Conservation (phyloP, 2,888 invertebrate genomes). For the Mythimna impura region DNA sequence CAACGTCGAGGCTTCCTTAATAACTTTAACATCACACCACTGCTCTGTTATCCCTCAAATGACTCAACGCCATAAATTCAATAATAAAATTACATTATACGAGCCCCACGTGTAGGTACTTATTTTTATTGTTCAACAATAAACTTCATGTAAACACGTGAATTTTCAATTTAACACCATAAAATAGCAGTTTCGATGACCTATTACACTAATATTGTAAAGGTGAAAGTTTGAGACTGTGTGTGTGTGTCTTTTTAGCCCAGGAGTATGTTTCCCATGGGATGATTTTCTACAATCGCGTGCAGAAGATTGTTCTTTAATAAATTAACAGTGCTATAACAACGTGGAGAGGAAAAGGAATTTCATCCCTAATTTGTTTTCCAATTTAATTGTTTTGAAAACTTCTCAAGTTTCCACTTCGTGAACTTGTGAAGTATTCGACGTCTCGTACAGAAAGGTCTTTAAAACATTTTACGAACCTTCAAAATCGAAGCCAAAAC, state of each 20-base stretch:
- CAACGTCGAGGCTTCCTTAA: conserved; percentile 85
- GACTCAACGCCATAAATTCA: conserved; percentile 73
- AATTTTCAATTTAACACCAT: conserved; percentile 9
- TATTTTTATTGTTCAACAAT: conserved; percentile 30
- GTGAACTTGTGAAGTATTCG: conserved; percentile 14
- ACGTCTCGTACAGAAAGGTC: conserved; percentile 7
- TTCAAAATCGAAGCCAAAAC: not conserved
- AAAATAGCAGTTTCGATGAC: conserved; percentile 8
- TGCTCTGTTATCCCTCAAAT: conserved; percentile 77
- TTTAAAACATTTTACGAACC: not conserved
- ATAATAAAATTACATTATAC: conserved; percentile 66
- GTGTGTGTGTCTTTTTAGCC: too few species aligned
- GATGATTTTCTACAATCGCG: too few species aligned
- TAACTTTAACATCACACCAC: conserved; percentile 79
- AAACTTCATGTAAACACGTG: conserved; percentile 16
- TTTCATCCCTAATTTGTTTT: conserved; percentile 37
- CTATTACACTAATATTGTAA: not conserved
- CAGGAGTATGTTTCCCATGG: too few species aligned
- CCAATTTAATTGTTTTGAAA: conserved; percentile 27
- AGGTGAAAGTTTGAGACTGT: too few species aligned
- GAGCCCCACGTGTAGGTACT: conserved; percentile 22
- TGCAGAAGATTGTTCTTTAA: conserved; percentile 13
- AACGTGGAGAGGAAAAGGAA: conserved; percentile 10
- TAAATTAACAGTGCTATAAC: conserved; percentile 12
- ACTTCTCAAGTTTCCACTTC: conserved; percentile 9